phyloP scores from a whole-genome alignment of 1,140 invertebrate species.

The Trichonephila inaurata region DNA sequence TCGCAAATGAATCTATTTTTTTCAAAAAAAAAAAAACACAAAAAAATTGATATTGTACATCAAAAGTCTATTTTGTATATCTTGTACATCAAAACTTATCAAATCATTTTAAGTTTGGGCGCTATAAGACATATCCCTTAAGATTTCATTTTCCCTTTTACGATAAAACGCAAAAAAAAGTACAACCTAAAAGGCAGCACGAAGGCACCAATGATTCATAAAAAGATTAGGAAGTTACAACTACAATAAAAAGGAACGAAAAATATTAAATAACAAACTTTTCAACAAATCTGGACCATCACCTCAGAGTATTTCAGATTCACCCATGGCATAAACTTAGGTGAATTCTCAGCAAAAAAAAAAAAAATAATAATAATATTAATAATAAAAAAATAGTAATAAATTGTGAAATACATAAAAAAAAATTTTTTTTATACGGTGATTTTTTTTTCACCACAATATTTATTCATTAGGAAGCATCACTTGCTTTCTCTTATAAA shows the following conservation, averaged over 20 bases:
- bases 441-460: neutral
- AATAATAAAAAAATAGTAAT: neutral
- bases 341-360: neutral
- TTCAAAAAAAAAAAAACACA: no score
- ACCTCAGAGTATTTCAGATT: neutral
- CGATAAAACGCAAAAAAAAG: no score
- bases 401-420: no score
- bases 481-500: conserved; percentile 8
- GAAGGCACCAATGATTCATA: neutral
- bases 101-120: no score
- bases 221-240: neutral
- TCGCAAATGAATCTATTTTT: no score
- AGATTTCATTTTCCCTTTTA: no score
- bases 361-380: no score
- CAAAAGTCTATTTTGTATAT: no score
- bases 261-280: neutral
- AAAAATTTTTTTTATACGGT: no score
- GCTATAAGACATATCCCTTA: no score
- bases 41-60: no score
- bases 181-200: neutral
- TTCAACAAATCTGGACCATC: neutral
- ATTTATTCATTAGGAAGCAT: conserved; percentile 12
- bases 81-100: no score
- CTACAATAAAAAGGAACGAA: neutral
- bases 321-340: neutral